phyloP scores from a whole-genome alignment of 2,113 vertebrate genomes.

The Rallus limicola region DNA sequence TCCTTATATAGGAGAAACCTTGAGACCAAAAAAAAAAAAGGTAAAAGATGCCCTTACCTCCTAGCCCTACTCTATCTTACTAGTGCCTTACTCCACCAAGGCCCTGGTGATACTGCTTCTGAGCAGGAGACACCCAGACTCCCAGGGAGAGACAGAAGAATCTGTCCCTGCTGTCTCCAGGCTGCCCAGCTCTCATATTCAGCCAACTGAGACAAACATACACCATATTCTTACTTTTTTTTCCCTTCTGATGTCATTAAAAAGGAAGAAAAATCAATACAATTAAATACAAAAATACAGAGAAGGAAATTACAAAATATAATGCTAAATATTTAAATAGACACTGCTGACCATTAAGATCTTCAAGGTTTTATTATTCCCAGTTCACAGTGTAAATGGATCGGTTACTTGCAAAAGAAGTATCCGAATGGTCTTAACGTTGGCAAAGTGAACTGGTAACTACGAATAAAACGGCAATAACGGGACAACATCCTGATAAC shows the following conservation, averaged over 20 bases:
- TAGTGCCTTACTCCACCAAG: background rate
- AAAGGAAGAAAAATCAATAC: constrained; percentile 48
- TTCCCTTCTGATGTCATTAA: background rate
- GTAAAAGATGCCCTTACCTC: background rate
- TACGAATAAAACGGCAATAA: background rate
- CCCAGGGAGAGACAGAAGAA: background rate
- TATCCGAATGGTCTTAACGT: background rate
- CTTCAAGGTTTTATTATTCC: constrained; percentile 37
- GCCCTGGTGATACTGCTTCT: background rate
- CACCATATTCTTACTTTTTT: background rate
- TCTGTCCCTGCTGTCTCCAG: background rate
- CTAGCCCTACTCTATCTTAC: background rate
- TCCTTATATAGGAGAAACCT: background rate
- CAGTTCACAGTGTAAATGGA: constrained; percentile 4
- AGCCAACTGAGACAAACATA: background rate
- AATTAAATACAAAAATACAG: constrained; percentile 12
- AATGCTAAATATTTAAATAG: constrained; percentile 63
- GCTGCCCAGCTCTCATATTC: background rate
- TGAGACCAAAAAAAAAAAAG: background rate
- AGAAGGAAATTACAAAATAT: constrained; percentile 41
- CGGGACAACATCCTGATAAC: background rate
- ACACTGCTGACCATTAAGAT: background rate
- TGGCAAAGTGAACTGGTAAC: background rate
- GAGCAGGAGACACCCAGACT: background rate
- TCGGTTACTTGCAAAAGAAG: background rate